phyloP scores from a whole-genome alignment of 2,797 vertebrate species.

The Esox masquinongy region DNA sequence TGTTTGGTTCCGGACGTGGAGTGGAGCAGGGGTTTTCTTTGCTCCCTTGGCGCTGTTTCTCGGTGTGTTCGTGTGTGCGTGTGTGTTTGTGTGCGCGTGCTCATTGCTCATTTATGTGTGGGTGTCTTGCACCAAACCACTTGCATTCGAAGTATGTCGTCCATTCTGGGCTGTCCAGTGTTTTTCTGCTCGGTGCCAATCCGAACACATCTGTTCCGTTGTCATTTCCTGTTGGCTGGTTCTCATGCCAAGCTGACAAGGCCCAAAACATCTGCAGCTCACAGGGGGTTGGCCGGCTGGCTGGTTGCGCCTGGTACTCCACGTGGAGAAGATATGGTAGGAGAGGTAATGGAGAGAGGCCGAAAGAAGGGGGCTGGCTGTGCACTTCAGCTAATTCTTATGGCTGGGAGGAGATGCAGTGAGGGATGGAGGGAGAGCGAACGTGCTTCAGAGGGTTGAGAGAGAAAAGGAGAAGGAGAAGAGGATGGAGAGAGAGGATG shows the following conservation, averaged over 20 bases:
- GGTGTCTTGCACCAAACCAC: neutral
- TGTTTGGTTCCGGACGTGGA: neutral
- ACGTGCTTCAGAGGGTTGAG: too few species aligned
- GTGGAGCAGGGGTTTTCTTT: neutral
- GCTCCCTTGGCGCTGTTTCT: neutral
- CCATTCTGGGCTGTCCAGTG: neutral
- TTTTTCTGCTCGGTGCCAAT: neutral
- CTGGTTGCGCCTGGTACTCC: neutral
- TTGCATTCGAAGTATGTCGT: neutral
- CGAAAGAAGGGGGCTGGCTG: neutral
- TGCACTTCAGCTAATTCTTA: too few species aligned
- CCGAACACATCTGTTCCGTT: conserved; percentile 12
- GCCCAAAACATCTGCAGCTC: conserved; percentile 48
- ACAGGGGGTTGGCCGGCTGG: neutral
- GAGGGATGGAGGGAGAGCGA: neutral
- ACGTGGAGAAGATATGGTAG: neutral
- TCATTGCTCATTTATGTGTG: conserved; percentile 16
- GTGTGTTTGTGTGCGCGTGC: conserved; percentile 1
- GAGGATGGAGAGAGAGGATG: neutral
- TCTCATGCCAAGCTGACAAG: conserved; percentile 33
- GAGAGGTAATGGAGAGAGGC: neutral
- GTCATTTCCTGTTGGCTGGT: conserved; percentile 3
- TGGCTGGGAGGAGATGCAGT: neutral
- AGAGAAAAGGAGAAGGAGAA: neutral
- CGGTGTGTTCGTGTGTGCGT: conserved; percentile 42